Base-by-base conservation (phyloP, 1,140 invertebrate species). In the Drosophila ananassae region DNA sequence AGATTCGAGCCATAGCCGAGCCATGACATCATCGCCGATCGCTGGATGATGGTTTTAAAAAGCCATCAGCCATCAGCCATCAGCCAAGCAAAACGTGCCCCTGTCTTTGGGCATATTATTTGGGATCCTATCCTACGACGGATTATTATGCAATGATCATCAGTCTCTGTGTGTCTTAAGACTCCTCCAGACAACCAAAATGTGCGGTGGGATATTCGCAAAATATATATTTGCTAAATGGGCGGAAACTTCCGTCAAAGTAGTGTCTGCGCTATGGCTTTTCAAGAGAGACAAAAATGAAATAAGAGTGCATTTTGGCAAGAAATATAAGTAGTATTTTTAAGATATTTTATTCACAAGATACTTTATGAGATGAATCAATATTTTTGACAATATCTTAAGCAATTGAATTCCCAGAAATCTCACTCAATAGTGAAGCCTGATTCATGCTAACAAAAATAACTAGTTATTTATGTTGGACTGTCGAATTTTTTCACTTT, bases 131-230 rank as follows among this genome's bases (percentile, higher is more conserved):
- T 82, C 77, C 77, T 80, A 73, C 57, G 50, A 64, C 77, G 57
- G 72, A 55, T 81, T 73, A 74, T 85, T 84, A 84, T 79, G 82
- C 80, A 84, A 84, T 84, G 62, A 85, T 77, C 67, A 74, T 74
- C 72, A 74, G 47, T 50, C 37, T 30, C 44, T 24, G 9, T 12
- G 2, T 41, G 32, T 22, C 63, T 13, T 17, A 9, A 44, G 44
- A 22, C 55, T 28, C 39, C 39, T 2, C 8, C 2, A 10, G 8
- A 1, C 8, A n/a, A n/a, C n/a, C n/a, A n/a, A n/a, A n/a, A n/a
- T n/a, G n/a, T n/a, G n/a, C n/a, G n/a, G n/a, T n/a, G n/a, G n/a
- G n/a, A n/a, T n/a, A n/a, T n/a, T 10, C 34, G 8, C 30, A 32
- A 32, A 25, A 10, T 13, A 55, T 22, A 55, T 13, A 54, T 46